A percentile compares a stretch with the other conserved stretches of the same genome.
Evolutionary conservation across 1,140 invertebrate species (phyloP).

Genomic region (Drosophila littoralis): DNA sequence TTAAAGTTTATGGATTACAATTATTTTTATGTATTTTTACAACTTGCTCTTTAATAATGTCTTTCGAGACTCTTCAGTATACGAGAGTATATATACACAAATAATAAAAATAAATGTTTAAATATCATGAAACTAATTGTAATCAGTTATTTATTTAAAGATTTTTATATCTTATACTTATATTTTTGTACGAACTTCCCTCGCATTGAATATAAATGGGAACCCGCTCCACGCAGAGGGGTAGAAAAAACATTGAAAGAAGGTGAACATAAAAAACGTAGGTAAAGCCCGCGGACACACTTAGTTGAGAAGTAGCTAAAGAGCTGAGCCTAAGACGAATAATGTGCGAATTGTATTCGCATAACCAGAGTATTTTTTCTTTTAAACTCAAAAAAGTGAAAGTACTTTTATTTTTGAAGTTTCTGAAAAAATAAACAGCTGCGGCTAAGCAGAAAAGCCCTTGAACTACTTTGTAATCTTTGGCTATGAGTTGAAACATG

Average conservation of each 20-base stretch:
- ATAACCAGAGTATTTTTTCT: neutral
- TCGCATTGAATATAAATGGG: neutral
- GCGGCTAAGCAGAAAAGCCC: neutral
- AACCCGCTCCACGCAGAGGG: neutral
- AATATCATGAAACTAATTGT: too few relatives aligned
- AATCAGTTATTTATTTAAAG: too few relatives aligned
- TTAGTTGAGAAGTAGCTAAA: neutral
- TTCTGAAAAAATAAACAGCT: too few relatives aligned
- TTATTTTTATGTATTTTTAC: too few relatives aligned
- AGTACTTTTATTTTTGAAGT: neutral
- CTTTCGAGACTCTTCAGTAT: too few relatives aligned
- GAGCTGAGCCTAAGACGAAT: constrained; percentile 16
- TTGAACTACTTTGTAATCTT: constrained; percentile 6
- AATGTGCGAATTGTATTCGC: constrained; percentile 7
- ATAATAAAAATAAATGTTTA: too few relatives aligned
- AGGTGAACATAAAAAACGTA: neutral
- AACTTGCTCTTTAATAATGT: too few relatives aligned
- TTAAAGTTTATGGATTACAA: too few relatives aligned
- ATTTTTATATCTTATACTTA: neutral
- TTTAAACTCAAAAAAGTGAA: neutral
- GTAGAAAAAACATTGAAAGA: neutral
- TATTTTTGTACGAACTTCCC: constrained; percentile 1
- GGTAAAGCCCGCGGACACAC: neutral
- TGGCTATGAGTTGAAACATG: constrained; percentile 11
- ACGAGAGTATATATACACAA: too few relatives aligned